Base-by-base conservation (phyloP, 2,113 vertebrate genomes). In the Pituophis catenifer region DNA sequence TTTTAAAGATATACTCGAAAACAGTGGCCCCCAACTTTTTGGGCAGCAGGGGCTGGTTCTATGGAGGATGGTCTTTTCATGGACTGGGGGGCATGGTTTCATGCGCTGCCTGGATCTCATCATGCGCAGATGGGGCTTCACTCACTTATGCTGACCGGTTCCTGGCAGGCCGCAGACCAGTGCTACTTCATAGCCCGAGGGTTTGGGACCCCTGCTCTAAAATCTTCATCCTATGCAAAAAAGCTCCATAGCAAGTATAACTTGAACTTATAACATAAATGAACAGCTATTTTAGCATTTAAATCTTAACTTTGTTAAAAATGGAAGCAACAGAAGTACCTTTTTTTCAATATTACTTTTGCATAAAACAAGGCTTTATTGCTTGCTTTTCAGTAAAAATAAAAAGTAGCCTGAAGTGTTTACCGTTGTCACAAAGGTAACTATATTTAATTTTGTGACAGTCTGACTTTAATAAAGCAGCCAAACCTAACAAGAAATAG, bases 381-480 rank as follows among this genome's bases (percentile, higher is more conserved):
- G 59, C 29, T 95, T 93, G 87, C 93, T 90, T 91, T 94, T 93
- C 96, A 96, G 92, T 93, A 94, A 94, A 96, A 95, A 96, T 90
- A 90, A 96, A 94, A 93, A 96, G 5, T 48, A 13, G 55, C 55
- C 95, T 94, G 3, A 90, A 91, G 44, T 3, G 26, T 53, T 94
- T 24, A 50, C 70, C 59, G 3, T 90, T 90, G 93, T 62, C 50
- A 91, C 29, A 93, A 92, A 91, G 15, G n/a, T 29, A 88, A 87
- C 88, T 70, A n/a, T 53, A 13, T 75, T 90, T 53, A 58, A 33
- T 88, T 62, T 65, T 91, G 75, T 90, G 91, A 52, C 52, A 81
- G 50, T 38, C 48, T 91, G 5, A 88, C 70, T 89, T 94, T 62
- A 92, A 50, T 81, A 62, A 90, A 90, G 62, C n/a, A 59, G n/a